Evolutionary conservation across 2,113 vertebrate genomes (phyloP).

Genomic region (Dasypus novemcinctus): DNA sequence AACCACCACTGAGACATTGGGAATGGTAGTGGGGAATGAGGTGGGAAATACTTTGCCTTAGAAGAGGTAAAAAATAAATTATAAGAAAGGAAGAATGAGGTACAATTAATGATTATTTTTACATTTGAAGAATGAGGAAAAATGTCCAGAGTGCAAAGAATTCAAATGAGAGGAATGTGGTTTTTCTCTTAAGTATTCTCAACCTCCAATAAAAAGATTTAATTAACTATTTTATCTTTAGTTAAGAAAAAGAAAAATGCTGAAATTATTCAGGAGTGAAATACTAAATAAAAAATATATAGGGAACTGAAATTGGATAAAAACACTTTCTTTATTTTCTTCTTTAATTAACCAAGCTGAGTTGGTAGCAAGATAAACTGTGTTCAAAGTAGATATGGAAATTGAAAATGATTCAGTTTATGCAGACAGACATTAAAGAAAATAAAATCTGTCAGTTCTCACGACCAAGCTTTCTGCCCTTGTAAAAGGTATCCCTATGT

Average conservation of each 20-base stretch:
- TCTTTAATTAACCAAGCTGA: conserved; percentile 39
- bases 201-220: neutral
- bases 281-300: neutral
- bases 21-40: neutral
- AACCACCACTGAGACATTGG: neutral
- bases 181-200: neutral
- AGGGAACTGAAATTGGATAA: neutral
- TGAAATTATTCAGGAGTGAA: neutral
- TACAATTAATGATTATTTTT: neutral
- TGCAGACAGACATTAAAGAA: neutral
- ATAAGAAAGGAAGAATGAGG: neutral
- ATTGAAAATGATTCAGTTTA: neutral
- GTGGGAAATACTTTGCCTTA: neutral
- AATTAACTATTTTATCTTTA: neutral
- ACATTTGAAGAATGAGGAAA: neutral
- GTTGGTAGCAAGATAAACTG: neutral
- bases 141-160: neutral
- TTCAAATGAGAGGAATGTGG: neutral
- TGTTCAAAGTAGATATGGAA: neutral
- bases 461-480: neutral
- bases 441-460: conserved; percentile 14
- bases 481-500: neutral
- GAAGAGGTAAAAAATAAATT: neutral
- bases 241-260: neutral
- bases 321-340: neutral